phyloP scores from a whole-genome alignment of 2,113 vertebrate species.

The Tursiops truncatus region DNA sequence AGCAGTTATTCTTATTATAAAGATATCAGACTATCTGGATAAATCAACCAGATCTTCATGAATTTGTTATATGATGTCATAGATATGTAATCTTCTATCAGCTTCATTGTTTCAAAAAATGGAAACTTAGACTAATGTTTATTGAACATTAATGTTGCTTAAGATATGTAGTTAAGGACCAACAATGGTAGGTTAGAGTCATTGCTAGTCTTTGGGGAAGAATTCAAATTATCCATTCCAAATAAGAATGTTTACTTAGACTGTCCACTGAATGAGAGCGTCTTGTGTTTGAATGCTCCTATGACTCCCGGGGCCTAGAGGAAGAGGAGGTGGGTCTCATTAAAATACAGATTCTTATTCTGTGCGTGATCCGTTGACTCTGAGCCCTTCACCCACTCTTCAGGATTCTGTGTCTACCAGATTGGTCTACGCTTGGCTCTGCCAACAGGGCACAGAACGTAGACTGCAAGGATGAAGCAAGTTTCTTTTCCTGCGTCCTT shows the following conservation, averaged over 20 bases:
- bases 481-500: background rate
- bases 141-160: background rate
- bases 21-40: background rate
- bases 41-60: background rate
- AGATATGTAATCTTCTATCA: background rate
- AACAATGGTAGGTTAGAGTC: background rate
- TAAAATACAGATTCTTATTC: background rate
- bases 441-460: background rate
- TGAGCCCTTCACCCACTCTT: background rate
- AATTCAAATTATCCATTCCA: background rate
- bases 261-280: background rate
- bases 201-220: background rate
- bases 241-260: background rate
- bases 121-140: background rate
- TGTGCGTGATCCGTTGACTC: background rate
- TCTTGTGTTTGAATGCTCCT: background rate
- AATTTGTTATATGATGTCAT: background rate
- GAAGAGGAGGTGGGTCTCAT: background rate
- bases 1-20: background rate
- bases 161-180: background rate
- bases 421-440: background rate
- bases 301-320: background rate
- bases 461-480: background rate
- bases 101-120: background rate
- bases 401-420: background rate